These are phyloP conservation scores for Neodontobutis hainanensis DNA, from an alignment of 2,113 vertebrate genomes.

Conservation along the genomic window DNA sequence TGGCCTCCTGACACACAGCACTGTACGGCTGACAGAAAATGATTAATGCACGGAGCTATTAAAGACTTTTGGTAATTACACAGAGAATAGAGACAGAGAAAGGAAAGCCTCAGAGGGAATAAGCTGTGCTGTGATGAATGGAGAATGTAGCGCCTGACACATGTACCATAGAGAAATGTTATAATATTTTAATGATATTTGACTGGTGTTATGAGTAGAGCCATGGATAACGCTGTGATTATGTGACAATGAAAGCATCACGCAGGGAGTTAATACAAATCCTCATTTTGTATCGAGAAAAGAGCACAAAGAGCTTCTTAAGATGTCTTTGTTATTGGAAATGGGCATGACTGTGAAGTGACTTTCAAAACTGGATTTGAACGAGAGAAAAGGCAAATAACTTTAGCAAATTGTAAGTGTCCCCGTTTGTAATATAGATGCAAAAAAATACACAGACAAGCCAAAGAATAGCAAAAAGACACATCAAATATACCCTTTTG, in stretches of 20 bases:
- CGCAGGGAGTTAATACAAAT: constrained; percentile 7
- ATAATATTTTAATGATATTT: constrained; percentile 57
- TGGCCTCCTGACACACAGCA: constrained; percentile 31
- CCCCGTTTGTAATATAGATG: no score
- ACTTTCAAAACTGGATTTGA: constrained; percentile 24
- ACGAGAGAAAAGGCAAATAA: not conserved
- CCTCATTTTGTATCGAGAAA: constrained; percentile 23
- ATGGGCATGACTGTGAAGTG: constrained; percentile 14
- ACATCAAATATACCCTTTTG: not conserved
- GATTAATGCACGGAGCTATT: constrained; percentile 52
- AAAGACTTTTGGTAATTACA: constrained; percentile 66
- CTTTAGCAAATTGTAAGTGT: no score
- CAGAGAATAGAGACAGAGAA: constrained; percentile 32
- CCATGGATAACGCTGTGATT: constrained; percentile 33
- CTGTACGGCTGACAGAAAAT: constrained; percentile 37
- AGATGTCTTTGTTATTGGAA: constrained; percentile 18
- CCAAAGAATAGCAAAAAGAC: not conserved
- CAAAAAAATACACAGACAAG: no score
- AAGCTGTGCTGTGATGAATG: constrained; percentile 43
- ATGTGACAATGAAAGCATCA: constrained; percentile 26
- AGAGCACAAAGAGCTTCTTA: constrained; percentile 1
- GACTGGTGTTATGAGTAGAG: constrained; percentile 32
- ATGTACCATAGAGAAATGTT: constrained; percentile 17
- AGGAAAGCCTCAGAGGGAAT: constrained; percentile 46
- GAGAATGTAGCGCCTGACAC: constrained; percentile 28